Evolutionary conservation across 2,888 invertebrate genomes (phyloP), one percentile per base, ranked within the genome.

Genomic region (Lucinisca nassula): DNA sequence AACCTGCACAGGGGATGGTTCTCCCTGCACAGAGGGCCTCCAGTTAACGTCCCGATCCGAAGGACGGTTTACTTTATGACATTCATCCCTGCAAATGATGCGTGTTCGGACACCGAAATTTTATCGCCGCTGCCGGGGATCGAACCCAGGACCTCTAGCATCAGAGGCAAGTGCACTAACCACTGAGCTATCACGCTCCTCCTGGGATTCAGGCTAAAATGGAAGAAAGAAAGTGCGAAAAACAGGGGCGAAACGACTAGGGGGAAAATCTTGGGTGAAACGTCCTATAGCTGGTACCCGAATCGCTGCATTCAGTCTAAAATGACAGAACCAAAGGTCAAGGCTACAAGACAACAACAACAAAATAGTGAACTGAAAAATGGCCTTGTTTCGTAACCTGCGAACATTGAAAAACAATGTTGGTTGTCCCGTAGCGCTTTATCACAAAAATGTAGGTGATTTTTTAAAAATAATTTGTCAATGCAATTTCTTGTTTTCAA

Each of bases 371-470:
- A n/a, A n/a, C n/a, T n/a, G n/a, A n/a, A n/a, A 86, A 75, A 95
- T 95, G 95, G 94, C 95, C 24, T 84, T 94, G 51, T 90, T 93
- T 70, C 91, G 94, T 77, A 87, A 90, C 79, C 83, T 94, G 30
- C 87, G 90, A 49, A 91, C 84, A 12, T 45, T 91, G 2, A 93
- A 94, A 37, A 78, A 85, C 24, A 85, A 87, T 40, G 21, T 90
- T 8, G 75, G 85, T 24, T 27, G 89, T 12, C 86, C 91, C 55
- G 91, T 91, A 70, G 93, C 94, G 12, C 74, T 92, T 27, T 95
- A 95, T 88, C 95, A 95, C 87, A 95, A 95, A 92, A 95, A 95
- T 92, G 95, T 94, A 92, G 89, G 90, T 82, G 49, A 30, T 17
- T 27, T 49, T 40, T 30, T 75, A 8, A 45, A 45, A 45, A 12